These are phyloP conservation scores for Lithophane socia DNA, from an alignment of 2,888 invertebrate genomes.

Conservation along the genomic window DNA sequence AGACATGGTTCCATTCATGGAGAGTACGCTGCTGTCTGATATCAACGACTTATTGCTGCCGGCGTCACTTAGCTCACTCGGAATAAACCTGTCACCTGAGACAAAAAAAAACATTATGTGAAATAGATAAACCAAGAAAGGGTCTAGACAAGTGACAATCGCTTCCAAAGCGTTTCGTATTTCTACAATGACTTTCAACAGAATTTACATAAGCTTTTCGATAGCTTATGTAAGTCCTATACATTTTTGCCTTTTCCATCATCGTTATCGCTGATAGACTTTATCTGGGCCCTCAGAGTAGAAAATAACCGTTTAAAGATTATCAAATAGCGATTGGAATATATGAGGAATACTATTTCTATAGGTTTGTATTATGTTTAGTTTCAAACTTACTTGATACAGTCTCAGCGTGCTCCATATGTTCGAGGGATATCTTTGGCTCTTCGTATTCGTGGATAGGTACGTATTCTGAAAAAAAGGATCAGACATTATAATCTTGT, in stretches of 20 bases:
- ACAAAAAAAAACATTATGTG: conserved; percentile 11
- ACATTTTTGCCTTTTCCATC: no score
- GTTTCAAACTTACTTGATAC: conserved; percentile 81
- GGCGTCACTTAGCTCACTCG: conserved; percentile 84
- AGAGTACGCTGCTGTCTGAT: conserved; percentile 83
- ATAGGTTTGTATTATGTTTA: neutral
- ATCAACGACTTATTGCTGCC: conserved; percentile 86
- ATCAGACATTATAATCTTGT: no score
- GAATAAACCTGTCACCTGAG: conserved; percentile 83
- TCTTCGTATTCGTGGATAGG: conserved; percentile 85
- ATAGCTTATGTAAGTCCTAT: no score
- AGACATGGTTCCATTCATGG: conserved; percentile 84
- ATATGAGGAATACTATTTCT: no score
- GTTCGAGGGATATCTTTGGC: conserved; percentile 84
- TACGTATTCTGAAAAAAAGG: conserved; percentile 85
- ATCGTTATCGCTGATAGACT: no score
- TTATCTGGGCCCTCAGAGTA: no score
- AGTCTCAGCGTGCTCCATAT: conserved; percentile 82
- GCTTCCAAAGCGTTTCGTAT: no score
- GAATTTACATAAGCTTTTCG: no score
- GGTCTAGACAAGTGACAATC: no score
- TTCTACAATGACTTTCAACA: no score
- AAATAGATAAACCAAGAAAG: neutral
- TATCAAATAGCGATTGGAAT: neutral
- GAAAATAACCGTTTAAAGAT: neutral